Conservation (phyloP, 2,888 invertebrate species). For the Parthenolecanium corni region DNA sequence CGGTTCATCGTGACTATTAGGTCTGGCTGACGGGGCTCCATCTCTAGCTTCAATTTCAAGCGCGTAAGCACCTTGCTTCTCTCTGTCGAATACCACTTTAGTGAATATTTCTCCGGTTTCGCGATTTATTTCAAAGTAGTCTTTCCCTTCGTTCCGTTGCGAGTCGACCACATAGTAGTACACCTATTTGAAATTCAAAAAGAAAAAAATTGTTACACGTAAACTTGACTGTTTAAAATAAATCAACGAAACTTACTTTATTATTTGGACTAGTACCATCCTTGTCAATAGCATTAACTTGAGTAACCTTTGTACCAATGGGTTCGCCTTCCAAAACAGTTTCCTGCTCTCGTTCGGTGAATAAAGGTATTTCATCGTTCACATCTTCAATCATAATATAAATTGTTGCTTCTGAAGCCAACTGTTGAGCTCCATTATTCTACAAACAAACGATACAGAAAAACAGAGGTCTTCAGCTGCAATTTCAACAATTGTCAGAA, state of each 20-base stretch:
- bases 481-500: not conserved
- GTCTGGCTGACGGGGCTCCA: constrained; percentile 89
- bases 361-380: constrained; percentile 92
- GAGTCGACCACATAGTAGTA: constrained; percentile 89
- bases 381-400: constrained; percentile 89
- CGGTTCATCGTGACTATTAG: constrained; percentile 83
- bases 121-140: constrained; percentile 91
- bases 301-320: constrained; percentile 86
- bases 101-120: constrained; percentile 93
- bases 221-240: not conserved
- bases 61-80: constrained; percentile 94
- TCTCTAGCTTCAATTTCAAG: constrained; percentile 94
- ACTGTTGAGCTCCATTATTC: constrained; percentile 92
- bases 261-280: constrained; percentile 92
- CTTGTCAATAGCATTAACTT: constrained; percentile 91
- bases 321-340: constrained; percentile 91
- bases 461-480: not conserved
- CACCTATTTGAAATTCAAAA: constrained; percentile 51
- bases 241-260: constrained; percentile 50
- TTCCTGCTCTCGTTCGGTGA: constrained; percentile 90
- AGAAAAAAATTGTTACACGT: not conserved
- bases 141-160: constrained; percentile 81
- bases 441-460: constrained; percentile 39
- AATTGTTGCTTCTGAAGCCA: constrained; percentile 87
- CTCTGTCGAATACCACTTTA: constrained; percentile 90